Conservation (phyloP, 1,140 invertebrate genomes). For the Neuroterus valhalla region DNA sequence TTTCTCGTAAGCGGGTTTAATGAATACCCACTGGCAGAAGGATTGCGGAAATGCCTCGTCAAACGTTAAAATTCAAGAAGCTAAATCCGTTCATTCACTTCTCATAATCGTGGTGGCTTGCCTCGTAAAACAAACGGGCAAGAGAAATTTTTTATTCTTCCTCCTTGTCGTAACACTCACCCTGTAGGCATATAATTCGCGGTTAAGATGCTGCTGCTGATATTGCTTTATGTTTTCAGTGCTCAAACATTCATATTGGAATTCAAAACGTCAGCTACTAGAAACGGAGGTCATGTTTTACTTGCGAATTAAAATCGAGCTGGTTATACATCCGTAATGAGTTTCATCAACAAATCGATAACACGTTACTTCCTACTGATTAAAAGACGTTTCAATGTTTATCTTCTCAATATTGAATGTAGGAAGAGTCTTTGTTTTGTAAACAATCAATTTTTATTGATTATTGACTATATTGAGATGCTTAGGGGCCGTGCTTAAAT, state of each 20-base stretch:
- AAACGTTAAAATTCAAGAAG: constrained; percentile 26
- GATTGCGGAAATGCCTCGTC: constrained; percentile 19
- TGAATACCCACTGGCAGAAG: constrained; percentile 1
- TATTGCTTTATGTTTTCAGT: background rate
- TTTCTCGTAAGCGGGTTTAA: constrained; percentile 18
- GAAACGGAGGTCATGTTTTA: constrained; percentile 12
- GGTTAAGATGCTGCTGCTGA: background rate
- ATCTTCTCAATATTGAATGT: background rate
- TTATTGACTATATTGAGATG: background rate
- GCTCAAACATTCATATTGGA: background rate
- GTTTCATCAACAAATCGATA: constrained; percentile 20
- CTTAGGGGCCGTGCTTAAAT: too few species aligned
- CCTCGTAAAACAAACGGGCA: constrained; percentile 14
- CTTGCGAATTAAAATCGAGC: constrained; percentile 22
- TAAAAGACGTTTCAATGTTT: background rate
- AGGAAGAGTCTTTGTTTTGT: background rate
- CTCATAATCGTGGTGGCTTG: background rate
- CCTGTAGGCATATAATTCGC: background rate
- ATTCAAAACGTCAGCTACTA: too few species aligned
- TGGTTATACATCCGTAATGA: constrained; percentile 12
- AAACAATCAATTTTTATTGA: background rate
- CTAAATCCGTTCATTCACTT: constrained; percentile 13
- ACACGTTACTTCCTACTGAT: background rate
- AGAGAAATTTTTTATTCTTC: constrained; percentile 11
- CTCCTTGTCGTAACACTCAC: constrained; percentile 3